Evolutionary conservation across 2,888 invertebrate genomes (phyloP), one percentile per base, ranked within the genome.

Genomic region (Sphaerophoria taeniata): DNA sequence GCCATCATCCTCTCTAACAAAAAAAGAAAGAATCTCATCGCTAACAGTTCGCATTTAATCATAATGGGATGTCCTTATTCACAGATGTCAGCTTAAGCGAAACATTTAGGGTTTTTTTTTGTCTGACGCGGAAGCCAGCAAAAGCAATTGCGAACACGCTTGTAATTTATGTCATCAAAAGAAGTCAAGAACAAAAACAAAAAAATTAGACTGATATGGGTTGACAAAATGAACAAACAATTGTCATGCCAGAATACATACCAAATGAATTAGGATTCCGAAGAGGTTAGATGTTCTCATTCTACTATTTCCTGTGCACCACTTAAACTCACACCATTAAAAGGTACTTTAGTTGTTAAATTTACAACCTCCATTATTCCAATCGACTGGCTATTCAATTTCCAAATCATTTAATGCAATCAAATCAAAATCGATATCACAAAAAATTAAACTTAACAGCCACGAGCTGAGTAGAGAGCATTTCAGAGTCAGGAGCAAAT

Each of bases 1-100:
- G 58, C 51, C 16, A 36, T 60, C 47, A 24, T 51, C 31, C 24
- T 56, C 16, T 45, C 39, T 6, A 7, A 39, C 9, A 39, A 39
- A 7, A 6, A 24, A 24, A 24, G 24, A 24, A 24, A 63, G 69
- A 63, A 70, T 76, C 55, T 47, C 61, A 47, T 47, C 61, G 55
- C 69, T 73, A 72, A 82, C 72, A 43, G 67, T 63, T 69, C 77
- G 78, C 77, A 72, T 77, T 82, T 67, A 82, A 77, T 72, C 81
- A 82, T 77, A 77, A 82, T 77, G 60, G 72, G 60, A 82, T 69
- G 61, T 82, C 73, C 77, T 78, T 72, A 72, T 39, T 76, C 81
- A 71, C 81, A 71, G 81, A 72, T 71, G 71, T 58, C 76, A 76
- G 43, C 71, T 71, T 47, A 60, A 67, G 80, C 70, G 43, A 31